Evolutionary conservation across 2,797 vertebrate species (phyloP), one percentile per base, ranked within the genome.

Genomic region (Phylloscopus collybita): DNA sequence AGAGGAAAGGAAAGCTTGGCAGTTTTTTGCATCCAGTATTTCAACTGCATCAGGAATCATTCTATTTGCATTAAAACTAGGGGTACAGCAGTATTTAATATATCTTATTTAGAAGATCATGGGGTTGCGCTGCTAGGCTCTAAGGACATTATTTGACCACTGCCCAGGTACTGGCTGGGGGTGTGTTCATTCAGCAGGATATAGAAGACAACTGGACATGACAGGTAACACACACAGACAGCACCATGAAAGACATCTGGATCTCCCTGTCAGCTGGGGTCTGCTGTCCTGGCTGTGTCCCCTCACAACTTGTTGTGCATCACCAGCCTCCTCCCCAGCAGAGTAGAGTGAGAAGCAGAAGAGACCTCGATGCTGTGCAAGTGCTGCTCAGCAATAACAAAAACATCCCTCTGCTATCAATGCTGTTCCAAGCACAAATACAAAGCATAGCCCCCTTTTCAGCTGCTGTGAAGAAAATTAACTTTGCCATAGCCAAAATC

Each of bases 271-370:
- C 57, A 57, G 8, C 6, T 78, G 25, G n/a, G 21, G 9, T 59
- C 72, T 53, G 38, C 22, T 65, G 21, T 32, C 45, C 38, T 71
- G n/a, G 23, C 25, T 51, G 12, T 44, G 26, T 51, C 25, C 57
- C 14, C 65, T 70, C 72, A 30, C 50, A 57, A 0, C 20, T n/a
- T 76, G 6, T 3, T 66, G 57, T 16, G 9, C 50, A 22, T 40
- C 8, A 1, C 16, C 71, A 76, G n/a, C 17, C 25, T 44, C 17
- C 21, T 34, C 4, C 4, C 7, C 3, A 2, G 20, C 1, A 8
- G 3, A 18, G 11, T 6, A 21, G 30, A 38, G 7, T 47, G 30
- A 65, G 34, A 47, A 42, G 34, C 10, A 30, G n/a, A 65, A 65
- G 53, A 51, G 18, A 18, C 10, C 17, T 45, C 47, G 21, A 42